phyloP scores from a whole-genome alignment of 2,797 vertebrate species.

The Enteromius viviparus region DNA sequence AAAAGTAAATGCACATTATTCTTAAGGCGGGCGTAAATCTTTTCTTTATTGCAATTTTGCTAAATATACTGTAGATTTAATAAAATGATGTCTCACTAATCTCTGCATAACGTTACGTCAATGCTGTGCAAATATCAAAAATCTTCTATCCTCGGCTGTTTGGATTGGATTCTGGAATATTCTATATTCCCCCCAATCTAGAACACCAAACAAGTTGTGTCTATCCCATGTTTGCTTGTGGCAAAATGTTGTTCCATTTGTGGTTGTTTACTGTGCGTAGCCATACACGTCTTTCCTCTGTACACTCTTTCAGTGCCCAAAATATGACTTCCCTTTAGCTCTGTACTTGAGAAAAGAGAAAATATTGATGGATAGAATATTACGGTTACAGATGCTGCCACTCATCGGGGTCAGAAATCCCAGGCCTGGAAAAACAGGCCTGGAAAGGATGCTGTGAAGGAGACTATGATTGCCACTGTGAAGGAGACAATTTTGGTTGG shows the following conservation, averaged over 20 bases:
- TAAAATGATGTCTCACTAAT: slow-evolving; percentile 50
- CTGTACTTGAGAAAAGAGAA: slow-evolving; percentile 71
- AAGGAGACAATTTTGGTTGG: slow-evolving; percentile 29
- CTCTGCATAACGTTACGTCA: slow-evolving; percentile 13
- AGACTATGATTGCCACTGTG: slow-evolving; percentile 7
- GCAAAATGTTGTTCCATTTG: slow-evolving; percentile 81
- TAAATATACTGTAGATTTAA: not conserved
- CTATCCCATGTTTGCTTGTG: slow-evolving; percentile 78
- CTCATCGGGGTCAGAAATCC: slow-evolving; percentile 63
- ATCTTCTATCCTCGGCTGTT: slow-evolving; percentile 60
- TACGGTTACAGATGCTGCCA: slow-evolving; percentile 69
- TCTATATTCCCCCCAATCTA: slow-evolving; percentile 72
- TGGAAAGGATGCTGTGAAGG: slow-evolving; percentile 7
- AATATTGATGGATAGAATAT: slow-evolving; percentile 78
- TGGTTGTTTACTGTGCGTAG: slow-evolving; percentile 80
- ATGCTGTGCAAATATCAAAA: slow-evolving; percentile 41
- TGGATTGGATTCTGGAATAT: slow-evolving; percentile 77
- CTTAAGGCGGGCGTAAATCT: not conserved
- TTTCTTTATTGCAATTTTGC: not conserved
- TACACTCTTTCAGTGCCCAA: slow-evolving; percentile 75
- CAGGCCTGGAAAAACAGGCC: slow-evolving; percentile 40
- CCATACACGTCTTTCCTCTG: slow-evolving; percentile 79
- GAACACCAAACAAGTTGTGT: slow-evolving; percentile 79
- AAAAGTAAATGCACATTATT: not conserved
- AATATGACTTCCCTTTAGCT: slow-evolving; percentile 77